Conservation (phyloP, 2,797 vertebrate genomes). For the Synanceia verrucosa region DNA sequence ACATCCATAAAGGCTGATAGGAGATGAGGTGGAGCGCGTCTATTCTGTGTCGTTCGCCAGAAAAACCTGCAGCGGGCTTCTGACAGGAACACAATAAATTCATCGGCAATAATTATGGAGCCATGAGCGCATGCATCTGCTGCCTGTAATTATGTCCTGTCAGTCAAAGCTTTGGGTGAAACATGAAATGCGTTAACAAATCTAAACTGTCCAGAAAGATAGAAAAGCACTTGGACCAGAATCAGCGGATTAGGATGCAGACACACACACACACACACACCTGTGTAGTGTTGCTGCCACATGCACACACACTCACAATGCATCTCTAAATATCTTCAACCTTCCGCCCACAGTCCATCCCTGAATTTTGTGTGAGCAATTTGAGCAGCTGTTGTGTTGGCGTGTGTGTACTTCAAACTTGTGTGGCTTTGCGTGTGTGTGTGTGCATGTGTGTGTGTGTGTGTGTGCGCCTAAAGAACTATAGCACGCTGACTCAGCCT, state of each 20-base stretch:
- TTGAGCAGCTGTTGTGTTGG: conserved; percentile 19
- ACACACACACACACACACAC: neutral
- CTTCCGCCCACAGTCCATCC: conserved; percentile 31
- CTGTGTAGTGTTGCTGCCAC: neutral
- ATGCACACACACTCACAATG: neutral
- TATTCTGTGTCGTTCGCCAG: neutral
- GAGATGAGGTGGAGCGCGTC: neutral
- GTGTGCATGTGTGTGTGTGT: neutral
- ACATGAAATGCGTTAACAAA: conserved; percentile 30
- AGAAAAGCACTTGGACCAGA: conserved; percentile 26
- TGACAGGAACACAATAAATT: neutral
- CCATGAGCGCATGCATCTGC: neutral
- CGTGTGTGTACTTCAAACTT: conserved; percentile 1
- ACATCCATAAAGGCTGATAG: neutral
- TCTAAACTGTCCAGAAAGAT: conserved; percentile 37
- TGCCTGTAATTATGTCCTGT: conserved; percentile 39
- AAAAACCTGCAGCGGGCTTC: neutral
- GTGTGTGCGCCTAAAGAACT: conserved; percentile 38
- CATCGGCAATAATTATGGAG: conserved; percentile 7
- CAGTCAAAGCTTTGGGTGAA: conserved; percentile 52
- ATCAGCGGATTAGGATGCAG: conserved; percentile 48
- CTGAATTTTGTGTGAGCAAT: conserved; percentile 25
- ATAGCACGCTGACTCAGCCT: conserved; percentile 66
- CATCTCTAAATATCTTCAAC: conserved; percentile 45
- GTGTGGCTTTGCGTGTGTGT: neutral